phyloP scores from a whole-genome alignment of 1,140 invertebrate species.

The Trinorchestia longiramus region DNA sequence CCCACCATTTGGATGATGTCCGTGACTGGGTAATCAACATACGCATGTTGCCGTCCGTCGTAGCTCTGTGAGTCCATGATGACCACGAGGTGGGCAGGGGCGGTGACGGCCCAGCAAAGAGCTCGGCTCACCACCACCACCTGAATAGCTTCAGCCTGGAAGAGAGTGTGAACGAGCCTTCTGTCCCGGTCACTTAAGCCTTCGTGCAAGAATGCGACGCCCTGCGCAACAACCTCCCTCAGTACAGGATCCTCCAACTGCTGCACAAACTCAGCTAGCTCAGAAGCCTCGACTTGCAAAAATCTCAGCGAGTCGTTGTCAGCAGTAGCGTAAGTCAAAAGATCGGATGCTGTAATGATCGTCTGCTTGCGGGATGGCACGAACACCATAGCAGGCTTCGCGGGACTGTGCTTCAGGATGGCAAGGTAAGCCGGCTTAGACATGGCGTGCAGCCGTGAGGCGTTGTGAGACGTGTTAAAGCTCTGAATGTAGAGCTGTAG shows the following conservation, averaged over 20 bases:
- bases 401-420: constrained; percentile 87
- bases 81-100: constrained; percentile 91
- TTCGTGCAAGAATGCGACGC: constrained; percentile 97
- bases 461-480: constrained; percentile 97
- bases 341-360: constrained; percentile 92
- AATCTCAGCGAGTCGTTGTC: constrained; percentile 88
- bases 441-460: constrained; percentile 95
- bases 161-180: constrained; percentile 91
- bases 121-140: constrained; percentile 90
- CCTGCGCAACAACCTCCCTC: constrained; percentile 74
- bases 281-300: constrained; percentile 88
- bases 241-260: constrained; percentile 83
- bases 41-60: constrained; percentile 90
- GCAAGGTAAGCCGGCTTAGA: constrained; percentile 96
- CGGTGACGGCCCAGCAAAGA: constrained; percentile 91
- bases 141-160: constrained; percentile 93
- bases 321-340: constrained; percentile 92
- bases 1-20: constrained; percentile 99
- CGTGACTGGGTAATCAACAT: constrained; percentile 98
- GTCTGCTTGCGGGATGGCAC: constrained; percentile 95
- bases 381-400: constrained; percentile 95
- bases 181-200: constrained; percentile 87
- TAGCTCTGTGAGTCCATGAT: constrained; percentile 98
- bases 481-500: constrained; percentile 95
- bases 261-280: constrained; percentile 88